Percentiles rank a stretch among this genome's conserved stretches.
Evolutionary conservation across 2,797 vertebrate genomes (phyloP).

Genomic region (Acrossocheilus wenchowensis): DNA sequence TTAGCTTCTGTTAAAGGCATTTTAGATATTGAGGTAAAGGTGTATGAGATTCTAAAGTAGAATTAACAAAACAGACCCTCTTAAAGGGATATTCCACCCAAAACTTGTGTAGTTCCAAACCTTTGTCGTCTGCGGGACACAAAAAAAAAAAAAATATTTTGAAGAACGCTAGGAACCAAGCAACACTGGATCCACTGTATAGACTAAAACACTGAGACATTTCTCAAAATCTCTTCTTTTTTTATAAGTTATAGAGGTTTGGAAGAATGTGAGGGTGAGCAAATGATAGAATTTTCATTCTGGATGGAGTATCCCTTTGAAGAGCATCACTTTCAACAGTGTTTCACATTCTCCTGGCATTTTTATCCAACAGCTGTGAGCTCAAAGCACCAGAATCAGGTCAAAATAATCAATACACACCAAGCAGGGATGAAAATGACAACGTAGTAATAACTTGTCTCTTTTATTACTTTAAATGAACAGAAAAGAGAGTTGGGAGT

Average conservation of each 20-base stretch:
- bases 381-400: constrained; percentile 25
- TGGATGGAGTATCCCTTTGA: neutral
- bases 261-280: neutral
- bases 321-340: neutral
- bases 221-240: neutral
- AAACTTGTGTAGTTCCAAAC: neutral
- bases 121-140: neutral
- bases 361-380: constrained; percentile 21
- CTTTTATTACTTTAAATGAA: constrained; percentile 29
- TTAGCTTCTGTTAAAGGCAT: neutral
- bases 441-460: constrained; percentile 20
- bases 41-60: neutral
- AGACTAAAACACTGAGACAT: neutral
- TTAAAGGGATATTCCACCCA: neutral
- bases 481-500: neutral
- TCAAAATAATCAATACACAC: constrained; percentile 43
- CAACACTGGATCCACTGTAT: neutral
- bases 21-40: neutral
- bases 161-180: neutral
- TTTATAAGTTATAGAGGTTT: neutral
- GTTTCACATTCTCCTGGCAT: constrained; percentile 23
- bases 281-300: neutral
- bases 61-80: neutral
- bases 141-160: neutral
- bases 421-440: constrained; percentile 17